A percentile compares a stretch with the other conserved stretches of the same genome.
These are phyloP conservation scores for Fundulus diaphanus DNA, from an alignment of 2,797 vertebrate species.

Conservation along the genomic window DNA sequence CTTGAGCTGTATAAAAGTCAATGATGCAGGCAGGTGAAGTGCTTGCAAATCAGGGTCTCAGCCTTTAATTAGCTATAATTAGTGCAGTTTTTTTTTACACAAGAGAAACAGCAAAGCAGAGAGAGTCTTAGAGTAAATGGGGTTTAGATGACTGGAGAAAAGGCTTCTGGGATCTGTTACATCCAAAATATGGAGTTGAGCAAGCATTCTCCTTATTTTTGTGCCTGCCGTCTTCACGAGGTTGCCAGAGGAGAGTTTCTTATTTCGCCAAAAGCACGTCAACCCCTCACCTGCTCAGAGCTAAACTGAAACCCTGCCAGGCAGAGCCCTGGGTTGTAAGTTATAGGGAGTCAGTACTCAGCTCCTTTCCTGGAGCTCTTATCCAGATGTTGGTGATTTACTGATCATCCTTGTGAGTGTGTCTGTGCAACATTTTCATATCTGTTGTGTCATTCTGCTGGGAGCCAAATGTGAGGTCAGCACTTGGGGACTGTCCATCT, in stretches of 20 bases:
- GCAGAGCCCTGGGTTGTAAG: conserved; percentile 2
- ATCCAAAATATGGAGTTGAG: conserved; percentile 32
- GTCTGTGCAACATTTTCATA: conserved; percentile 31
- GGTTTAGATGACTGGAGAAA: conserved; percentile 7
- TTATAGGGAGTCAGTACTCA: conserved; percentile 13
- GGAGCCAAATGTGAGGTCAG: conserved; percentile 64
- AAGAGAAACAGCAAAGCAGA: not conserved
- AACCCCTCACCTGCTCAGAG: conserved; percentile 45
- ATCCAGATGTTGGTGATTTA: conserved; percentile 55
- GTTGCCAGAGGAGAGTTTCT: conserved; percentile 35
- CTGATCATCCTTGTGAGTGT: conserved; percentile 31
- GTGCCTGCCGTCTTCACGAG: conserved; percentile 3
- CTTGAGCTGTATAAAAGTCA: not conserved
- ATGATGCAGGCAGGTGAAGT: conserved; percentile 28
- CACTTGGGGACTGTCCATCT: conserved; percentile 67
- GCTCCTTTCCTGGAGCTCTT: conserved; percentile 17
- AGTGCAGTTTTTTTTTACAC: no score
- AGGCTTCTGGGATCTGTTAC: conserved; percentile 13
- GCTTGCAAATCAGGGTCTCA: conserved; percentile 19
- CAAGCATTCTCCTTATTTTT: conserved; percentile 16
- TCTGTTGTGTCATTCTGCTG: conserved; percentile 59
- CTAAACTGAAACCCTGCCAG: conserved; percentile 3
- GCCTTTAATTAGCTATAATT: conserved; percentile 17
- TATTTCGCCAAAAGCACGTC: conserved; percentile 17
- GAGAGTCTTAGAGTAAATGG: conserved; percentile 31